Base-by-base conservation (phyloP, 2,888 invertebrate genomes). In the Pegoplata infirma region DNA sequence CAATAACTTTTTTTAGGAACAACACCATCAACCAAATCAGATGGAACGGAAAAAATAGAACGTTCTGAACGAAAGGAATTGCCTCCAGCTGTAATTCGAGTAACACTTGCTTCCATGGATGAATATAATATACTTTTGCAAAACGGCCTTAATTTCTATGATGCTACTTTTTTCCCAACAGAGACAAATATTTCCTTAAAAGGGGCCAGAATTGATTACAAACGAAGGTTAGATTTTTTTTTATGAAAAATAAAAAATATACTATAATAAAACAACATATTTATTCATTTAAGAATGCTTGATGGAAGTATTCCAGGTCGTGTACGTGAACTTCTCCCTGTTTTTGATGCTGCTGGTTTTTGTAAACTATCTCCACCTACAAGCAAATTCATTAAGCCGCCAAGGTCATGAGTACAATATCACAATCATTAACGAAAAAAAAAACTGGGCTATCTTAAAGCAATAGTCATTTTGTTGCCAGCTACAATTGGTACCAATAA, bases 321-420 rank as follows among this genome's bases (percentile, higher is more conserved):
- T 84, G 94, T 94, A 61, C 91, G 94, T 76, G 94, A 94, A 84
- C 89, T 94, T 73, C 91, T 95, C 82, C 96, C 96, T 28, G 96
- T 96, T 61, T 96, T 96, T 88, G 96, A 96, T 90, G 94, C 95
- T 84, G 92, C 95, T 82, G 95, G 95, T n/a, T 96, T 96, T 90
- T 91, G 93, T 85, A 94, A 95, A 90, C 92, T 95, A 86, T 94
- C 95, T 25, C 94, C 96, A 61, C 96, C 96, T 73, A 92, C 95
- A 40, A 95, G 94, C 83, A 93, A 95, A 85, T 92, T 94, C 83
- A 93, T 94, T 85, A 94, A 94, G 86, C 94, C 94, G 49, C 85
- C 88, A 83, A 86, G 88, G 85, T 85, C 86, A 82, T 88, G 84
- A 84, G 19, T 51, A 36, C 68, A 19, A 3, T 40, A n/a, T 40